Evolutionary conservation across 2,797 vertebrate genomes (phyloP), one percentile per base, ranked within the genome.

Genomic region (Lophius americanus): DNA sequence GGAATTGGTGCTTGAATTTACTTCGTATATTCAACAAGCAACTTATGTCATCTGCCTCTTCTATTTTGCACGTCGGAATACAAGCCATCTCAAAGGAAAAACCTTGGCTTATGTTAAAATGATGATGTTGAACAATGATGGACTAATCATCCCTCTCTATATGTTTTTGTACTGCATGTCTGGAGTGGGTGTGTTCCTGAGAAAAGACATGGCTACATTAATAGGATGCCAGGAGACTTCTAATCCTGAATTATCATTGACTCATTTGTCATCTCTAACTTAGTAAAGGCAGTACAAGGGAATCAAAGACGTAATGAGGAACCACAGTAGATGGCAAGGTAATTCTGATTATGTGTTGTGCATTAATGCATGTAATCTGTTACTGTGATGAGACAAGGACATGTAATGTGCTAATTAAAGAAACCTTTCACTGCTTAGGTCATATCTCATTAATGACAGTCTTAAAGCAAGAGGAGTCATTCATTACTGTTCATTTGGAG

Each of bases 331-430:
- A 72, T 51, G 58, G 79, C 68, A 47, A 71, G 79, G 89, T 87
- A 88, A 80, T 87, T 43, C 72, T 83, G 82, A 89, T 79, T 89
- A 90, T 83, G 55, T 70, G 84, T 64, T 64, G 75, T 67, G 79
- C 78, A 91, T 91, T 92, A 92, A 93, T 88, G 86, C 76, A 86
- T 83, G 79, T 92, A 90, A 92, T 93, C 89, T 84, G 89, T 93
- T 93, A 89, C 79, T 70, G 62, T 76, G 90, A 93, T 86, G 82
- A 86, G 86, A 89, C 86, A 85, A 92, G 84, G 92, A 91, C 88
- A 71, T 68, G 82, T 73, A 79, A 73, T 66, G 82, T 76, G 85
- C 88, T 93, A 93, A 94, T 94, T 93, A 93, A 92, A 91, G 83
- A 88, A 90, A 84, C 85, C 92, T 91, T 91, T 83, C 78, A 57